These are phyloP conservation scores for Brotogeris chrysoptera DNA, from an alignment of 2,797 vertebrate species.

Conservation along the genomic window DNA sequence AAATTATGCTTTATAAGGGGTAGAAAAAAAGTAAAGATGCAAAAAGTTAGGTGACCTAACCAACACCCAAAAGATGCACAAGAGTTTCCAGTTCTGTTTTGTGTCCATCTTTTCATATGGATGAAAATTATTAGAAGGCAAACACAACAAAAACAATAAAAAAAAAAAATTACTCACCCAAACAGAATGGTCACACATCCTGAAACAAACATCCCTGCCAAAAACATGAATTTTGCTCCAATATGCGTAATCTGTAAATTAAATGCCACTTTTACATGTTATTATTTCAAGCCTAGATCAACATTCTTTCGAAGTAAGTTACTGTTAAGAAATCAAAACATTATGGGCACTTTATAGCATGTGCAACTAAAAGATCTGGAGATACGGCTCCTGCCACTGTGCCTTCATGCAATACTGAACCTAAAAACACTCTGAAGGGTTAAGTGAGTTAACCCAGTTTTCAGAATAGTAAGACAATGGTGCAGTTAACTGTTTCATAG, in stretches of 20 bases:
- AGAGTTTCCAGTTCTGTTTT: background rate
- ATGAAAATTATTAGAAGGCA: background rate
- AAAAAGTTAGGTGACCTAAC: background rate
- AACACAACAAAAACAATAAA: background rate
- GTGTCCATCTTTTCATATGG: background rate
- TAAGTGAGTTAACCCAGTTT: constrained; percentile 59
- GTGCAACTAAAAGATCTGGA: background rate
- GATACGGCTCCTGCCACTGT: background rate
- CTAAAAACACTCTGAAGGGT: constrained; percentile 32
- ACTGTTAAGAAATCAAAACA: background rate
- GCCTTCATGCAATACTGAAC: background rate
- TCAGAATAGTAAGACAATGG: background rate
- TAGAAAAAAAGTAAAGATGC: background rate
- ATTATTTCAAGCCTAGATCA: background rate
- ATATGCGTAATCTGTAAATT: constrained; percentile 89
- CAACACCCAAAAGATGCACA: background rate
- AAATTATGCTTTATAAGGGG: background rate
- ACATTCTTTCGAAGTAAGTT: background rate
- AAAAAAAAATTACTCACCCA: constrained; percentile 84
- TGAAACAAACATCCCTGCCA: constrained; percentile 88
- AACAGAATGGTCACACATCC: constrained; percentile 89
- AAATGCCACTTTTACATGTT: constrained; percentile 11
- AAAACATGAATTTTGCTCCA: constrained; percentile 95
- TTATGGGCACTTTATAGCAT: background rate
- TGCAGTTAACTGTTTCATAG: background rate